phyloP scores from a whole-genome alignment of 92 coral and sea anemone genomes.

The Umimayanthus kanabou region DNA sequence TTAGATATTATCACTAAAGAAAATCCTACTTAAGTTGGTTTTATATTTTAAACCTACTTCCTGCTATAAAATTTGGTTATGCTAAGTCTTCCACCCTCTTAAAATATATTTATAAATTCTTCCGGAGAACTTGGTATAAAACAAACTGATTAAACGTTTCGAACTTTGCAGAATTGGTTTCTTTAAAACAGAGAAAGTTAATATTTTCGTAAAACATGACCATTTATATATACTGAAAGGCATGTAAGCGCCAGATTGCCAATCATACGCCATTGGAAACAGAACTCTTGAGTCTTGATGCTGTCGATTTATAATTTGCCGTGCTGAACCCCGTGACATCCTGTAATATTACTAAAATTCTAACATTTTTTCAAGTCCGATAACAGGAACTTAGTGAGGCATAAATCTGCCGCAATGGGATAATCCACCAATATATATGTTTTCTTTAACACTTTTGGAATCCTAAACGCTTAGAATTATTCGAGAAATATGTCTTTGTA shows the following conservation, averaged over 20 bases:
- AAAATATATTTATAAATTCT: neutral
- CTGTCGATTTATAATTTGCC: too few species aligned
- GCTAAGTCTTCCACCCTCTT: neutral
- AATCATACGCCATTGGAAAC: too few species aligned
- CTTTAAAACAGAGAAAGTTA: too few species aligned
- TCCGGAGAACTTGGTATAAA: neutral
- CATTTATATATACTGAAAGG: too few species aligned
- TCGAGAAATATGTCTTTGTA: neutral
- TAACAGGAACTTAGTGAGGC: neutral
- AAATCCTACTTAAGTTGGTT: neutral
- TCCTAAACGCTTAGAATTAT: neutral
- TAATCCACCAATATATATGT: neutral
- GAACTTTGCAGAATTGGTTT: too few species aligned
- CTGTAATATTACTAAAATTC: neutral
- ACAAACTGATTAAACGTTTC: too few species aligned
- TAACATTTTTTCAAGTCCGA: neutral
- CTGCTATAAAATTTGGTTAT: neutral
- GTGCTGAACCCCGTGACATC: too few species aligned
- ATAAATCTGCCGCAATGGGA: neutral
- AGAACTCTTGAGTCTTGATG: too few species aligned
- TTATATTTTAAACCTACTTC: neutral
- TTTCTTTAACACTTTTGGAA: neutral
- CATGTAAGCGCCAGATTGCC: too few species aligned
- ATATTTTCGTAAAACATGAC: too few species aligned
- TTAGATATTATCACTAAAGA: neutral